Percentiles rank a stretch among this genome's conserved stretches.
phyloP scores from a whole-genome alignment of 53 echinoderm and acorn worm species.

The Pentamera pediparva region DNA sequence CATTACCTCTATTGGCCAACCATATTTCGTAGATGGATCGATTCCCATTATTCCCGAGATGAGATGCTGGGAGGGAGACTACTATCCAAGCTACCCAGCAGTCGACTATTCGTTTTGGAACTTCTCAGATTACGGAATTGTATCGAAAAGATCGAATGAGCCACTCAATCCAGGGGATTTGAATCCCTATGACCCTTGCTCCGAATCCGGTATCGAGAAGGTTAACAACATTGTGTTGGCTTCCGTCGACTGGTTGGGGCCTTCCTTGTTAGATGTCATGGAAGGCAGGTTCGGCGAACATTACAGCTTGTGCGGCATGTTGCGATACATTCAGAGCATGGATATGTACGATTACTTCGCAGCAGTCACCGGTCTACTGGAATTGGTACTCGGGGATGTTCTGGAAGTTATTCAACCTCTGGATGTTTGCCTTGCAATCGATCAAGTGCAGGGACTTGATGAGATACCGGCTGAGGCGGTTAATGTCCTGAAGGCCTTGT shows the following conservation, averaged over 20 bases:
- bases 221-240: slow-evolving; percentile 7
- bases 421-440: no score
- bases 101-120: no score
- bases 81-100: background rate
- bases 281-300: no score
- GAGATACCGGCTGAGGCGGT: no score
- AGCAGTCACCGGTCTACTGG: background rate
- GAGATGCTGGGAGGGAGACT: no score
- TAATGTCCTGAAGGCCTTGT: background rate
- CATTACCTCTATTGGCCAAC: no score
- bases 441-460: no score
- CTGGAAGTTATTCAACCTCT: background rate
- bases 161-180: no score
- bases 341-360: background rate
- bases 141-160: no score
- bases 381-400: background rate
- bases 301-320: background rate
- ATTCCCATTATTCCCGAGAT: no score
- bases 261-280: no score
- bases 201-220: background rate
- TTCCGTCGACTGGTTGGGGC: background rate
- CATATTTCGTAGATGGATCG: background rate
- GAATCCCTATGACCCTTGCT: background rate
- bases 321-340: background rate
- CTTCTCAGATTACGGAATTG: no score